Evolutionary conservation across 2,888 invertebrate genomes (phyloP).

Genomic region (Notodonta ziczac): DNA sequence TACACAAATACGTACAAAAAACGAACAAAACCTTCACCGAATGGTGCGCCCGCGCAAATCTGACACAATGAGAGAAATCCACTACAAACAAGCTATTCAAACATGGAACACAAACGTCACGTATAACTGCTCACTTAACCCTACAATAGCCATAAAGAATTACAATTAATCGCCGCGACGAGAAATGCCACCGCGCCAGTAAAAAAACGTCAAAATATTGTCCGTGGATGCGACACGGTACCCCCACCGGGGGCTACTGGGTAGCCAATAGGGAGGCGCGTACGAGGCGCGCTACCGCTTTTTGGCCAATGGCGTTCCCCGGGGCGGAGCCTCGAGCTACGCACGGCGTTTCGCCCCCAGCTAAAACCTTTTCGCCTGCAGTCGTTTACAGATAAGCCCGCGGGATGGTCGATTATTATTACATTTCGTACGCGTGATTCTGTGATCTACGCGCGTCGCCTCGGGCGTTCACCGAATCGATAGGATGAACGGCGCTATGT

Average conservation of each 20-base stretch:
- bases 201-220: conserved; percentile 83
- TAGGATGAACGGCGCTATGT: conserved; percentile 67
- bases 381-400: conserved; percentile 84
- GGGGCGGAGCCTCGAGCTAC: conserved; percentile 81
- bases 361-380: conserved; percentile 84
- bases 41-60: conserved; percentile 62
- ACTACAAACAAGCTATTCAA: conserved; percentile 58
- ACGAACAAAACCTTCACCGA: conserved; percentile 43
- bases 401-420: conserved; percentile 84
- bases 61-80: conserved; percentile 48
- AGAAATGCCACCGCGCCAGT: conserved; percentile 77
- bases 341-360: conserved; percentile 81
- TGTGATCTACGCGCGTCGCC: conserved; percentile 72
- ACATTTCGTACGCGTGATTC: conserved; percentile 77
- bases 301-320: conserved; percentile 75
- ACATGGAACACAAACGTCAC: conserved; percentile 67
- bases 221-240: conserved; percentile 60
- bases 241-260: conserved; percentile 66
- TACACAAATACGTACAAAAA: conserved; percentile 54
- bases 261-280: conserved; percentile 73
- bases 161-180: conserved; percentile 81
- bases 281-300: conserved; percentile 65
- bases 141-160: conserved; percentile 82
- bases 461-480: conserved; percentile 71
- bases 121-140: conserved; percentile 80